Conservation (phyloP, 1,140 invertebrate species). For the Drosophila paulistorum region DNA sequence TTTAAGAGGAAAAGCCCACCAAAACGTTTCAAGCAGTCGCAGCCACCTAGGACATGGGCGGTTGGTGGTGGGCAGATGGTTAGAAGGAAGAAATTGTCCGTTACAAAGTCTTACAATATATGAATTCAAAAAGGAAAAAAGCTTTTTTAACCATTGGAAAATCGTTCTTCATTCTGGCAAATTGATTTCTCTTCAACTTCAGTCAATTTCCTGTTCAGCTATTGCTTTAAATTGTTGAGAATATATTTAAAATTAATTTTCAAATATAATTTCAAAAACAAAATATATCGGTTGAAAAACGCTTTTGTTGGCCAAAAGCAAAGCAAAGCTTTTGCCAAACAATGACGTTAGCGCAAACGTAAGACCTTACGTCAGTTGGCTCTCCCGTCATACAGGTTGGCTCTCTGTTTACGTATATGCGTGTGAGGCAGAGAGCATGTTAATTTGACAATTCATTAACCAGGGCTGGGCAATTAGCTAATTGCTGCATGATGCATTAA, state of each 20-base stretch:
- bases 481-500: too few relatives aligned
- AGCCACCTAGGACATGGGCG: not conserved
- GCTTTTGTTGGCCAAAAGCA: not conserved
- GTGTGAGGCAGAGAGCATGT: slow-evolving; percentile 22
- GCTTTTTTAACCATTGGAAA: too few relatives aligned
- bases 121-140: not conserved
- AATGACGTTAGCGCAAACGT: not conserved
- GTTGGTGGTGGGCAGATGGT: not conserved
- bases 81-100: not conserved
- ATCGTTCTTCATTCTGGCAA: too few relatives aligned
- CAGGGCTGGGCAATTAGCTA: slow-evolving; percentile 1
- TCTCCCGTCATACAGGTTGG: not conserved
- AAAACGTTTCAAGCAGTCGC: not conserved
- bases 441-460: slow-evolving; percentile 31
- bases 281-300: too few relatives aligned
- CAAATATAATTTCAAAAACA: too few relatives aligned
- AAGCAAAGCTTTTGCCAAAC: not conserved
- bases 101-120: not conserved
- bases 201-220: too few relatives aligned
- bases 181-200: too few relatives aligned
- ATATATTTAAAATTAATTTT: too few relatives aligned
- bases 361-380: slow-evolving; percentile 1
- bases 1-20: slow-evolving; percentile 55
- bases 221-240: too few relatives aligned
- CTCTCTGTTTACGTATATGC: slow-evolving; percentile 53